Base-by-base conservation (phyloP, 2,113 vertebrate species). In the Pavo muticus region DNA sequence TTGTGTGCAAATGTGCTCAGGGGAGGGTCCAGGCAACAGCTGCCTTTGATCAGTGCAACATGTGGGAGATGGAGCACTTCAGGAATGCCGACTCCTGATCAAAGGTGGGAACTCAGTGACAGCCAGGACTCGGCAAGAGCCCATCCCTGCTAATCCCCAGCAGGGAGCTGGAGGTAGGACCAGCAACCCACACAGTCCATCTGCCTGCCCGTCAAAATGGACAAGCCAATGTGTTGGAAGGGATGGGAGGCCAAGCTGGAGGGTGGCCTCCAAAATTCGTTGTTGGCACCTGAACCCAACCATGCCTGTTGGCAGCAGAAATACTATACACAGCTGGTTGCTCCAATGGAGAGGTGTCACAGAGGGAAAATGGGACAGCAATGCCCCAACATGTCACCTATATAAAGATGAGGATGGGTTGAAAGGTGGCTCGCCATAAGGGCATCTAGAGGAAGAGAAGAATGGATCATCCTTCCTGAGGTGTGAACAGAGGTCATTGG, bases 1-100 rank as follows among this genome's bases (percentile, higher is more conserved):
- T 84, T 44, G 60, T 44, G 88, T 14, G 78, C 67, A 84, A 86
- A 14, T 39, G 91, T 56, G 47, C 92, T 94, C 94, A 76, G 88
- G 97, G 97, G 96, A 97, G 92, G 96, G 97, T 80, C 96, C 56
- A 3, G 95, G 95, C 96, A 97, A 85, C 98, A 98, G 98, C 97
- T 98, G 98, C 97, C 97, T 98, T 98, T 97, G 98, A 98, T 98
- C 98, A 98, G 83, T 1, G 2, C 96, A 97, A 97, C 97, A 98
- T 97, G 97, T 97, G 97, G 97, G 97, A 95, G 96, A 95, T 56
- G 94, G 93, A 96, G 96, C 91, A 67, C 97, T 96, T 84, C 97
- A 98, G 96, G 96, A 97, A 98, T 97, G 96, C 97, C 65, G 96
- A 84, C 95, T 96, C 84, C 92, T 98, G 98, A 98, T 98, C 97